Percentiles rank a stretch among this genome's conserved stretches.
Conservation (phyloP, 2,888 invertebrate genomes). For the Drosophila austrosaltans region DNA sequence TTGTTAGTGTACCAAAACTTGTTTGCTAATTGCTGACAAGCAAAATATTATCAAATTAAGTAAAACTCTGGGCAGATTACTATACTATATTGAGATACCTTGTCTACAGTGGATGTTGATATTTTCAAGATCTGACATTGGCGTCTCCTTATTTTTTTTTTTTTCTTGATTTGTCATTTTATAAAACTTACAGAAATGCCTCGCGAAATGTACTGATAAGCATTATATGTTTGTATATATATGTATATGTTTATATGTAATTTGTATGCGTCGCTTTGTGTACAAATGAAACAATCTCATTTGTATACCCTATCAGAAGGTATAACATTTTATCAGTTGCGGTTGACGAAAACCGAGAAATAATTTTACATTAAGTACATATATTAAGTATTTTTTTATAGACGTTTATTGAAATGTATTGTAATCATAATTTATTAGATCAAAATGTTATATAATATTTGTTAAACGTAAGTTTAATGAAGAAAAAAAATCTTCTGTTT, state of each 20-base stretch:
- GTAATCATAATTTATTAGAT: no score
- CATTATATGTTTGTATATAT: conserved; percentile 6
- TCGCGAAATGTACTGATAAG: conserved; percentile 45
- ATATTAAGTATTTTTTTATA: no score
- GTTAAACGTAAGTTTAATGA: no score
- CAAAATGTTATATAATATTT: no score
- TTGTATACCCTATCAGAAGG: neutral
- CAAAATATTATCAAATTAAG: conserved; percentile 6
- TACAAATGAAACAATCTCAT: neutral
- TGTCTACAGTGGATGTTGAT: neutral
- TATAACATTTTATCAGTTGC: neutral
- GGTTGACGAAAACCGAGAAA: no score
- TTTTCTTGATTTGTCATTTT: conserved; percentile 18
- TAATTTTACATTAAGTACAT: no score
- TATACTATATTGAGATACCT: neutral
- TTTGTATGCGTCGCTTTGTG: neutral
- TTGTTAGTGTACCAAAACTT: conserved; percentile 7
- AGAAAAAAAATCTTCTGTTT: no score
- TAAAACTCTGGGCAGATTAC: neutral
- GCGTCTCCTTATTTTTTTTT: neutral
- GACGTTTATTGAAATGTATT: no score
- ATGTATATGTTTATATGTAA: conserved; percentile 14
- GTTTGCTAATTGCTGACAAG: conserved; percentile 10
- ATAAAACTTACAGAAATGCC: conserved; percentile 26
- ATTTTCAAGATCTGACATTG: conserved; percentile 9